Conservation (phyloP, 1,140 invertebrate species). For the Aphis gossypii region DNA sequence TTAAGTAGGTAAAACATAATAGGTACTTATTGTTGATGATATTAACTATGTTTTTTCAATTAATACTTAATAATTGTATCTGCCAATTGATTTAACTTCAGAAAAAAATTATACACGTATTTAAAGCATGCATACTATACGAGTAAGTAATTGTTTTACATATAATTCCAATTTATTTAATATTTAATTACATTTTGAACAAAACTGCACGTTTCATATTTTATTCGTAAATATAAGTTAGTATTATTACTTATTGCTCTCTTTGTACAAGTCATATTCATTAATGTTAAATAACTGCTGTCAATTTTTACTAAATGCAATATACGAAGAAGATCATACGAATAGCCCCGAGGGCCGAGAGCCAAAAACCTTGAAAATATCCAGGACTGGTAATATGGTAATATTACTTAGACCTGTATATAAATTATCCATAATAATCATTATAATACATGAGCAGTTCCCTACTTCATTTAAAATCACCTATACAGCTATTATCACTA, state of each 20-base stretch:
- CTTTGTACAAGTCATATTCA: not conserved
- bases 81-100: not conserved
- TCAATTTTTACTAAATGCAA: not conserved
- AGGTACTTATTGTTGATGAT: not conserved
- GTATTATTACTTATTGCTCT: not conserved
- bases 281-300: not conserved
- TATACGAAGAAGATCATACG: not conserved
- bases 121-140: not conserved
- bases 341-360: not conserved
- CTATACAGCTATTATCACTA: not conserved
- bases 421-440: not conserved
- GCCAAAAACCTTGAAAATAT: conserved; percentile 39
- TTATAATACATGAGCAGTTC: not conserved
- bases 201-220: not conserved
- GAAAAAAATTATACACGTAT: not conserved
- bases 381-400: not conserved
- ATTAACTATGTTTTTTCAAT: not conserved
- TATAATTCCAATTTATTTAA: not conserved
- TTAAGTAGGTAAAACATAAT: not conserved
- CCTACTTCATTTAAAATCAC: not conserved
- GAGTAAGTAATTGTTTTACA: not conserved
- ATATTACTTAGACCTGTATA: not conserved
- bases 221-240: not conserved
- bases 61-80: not conserved
- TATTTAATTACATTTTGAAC: not conserved